These are phyloP conservation scores for Chitala chitala DNA, from an alignment of 2,113 vertebrate species.

Conservation along the genomic window DNA sequence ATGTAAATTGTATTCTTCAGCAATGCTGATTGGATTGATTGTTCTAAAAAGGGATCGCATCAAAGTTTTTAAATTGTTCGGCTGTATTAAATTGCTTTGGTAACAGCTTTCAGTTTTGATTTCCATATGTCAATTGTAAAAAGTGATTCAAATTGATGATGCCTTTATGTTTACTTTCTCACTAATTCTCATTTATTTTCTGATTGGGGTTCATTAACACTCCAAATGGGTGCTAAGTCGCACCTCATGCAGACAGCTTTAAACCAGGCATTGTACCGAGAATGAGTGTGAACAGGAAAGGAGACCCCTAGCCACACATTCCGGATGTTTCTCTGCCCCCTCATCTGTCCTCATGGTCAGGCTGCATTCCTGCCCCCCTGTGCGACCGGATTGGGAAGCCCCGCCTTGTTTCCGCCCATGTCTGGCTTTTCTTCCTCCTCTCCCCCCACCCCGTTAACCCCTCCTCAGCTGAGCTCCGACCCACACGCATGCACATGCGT, in stretches of 20 bases:
- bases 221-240: too few species aligned
- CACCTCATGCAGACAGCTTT: too few species aligned
- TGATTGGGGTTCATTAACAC: too few species aligned
- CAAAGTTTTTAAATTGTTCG: background rate
- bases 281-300: slow-evolving; percentile 4
- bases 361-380: background rate
- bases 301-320: background rate
- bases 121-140: background rate
- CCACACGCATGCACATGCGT: background rate
- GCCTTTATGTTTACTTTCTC: background rate
- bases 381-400: background rate
- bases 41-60: slow-evolving; percentile 4
- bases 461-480: background rate
- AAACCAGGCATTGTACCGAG: background rate
- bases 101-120: too few species aligned
- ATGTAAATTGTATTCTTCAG: background rate
- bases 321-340: background rate
- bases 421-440: background rate
- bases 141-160: too few species aligned
- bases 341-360: background rate
- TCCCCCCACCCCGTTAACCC: background rate
- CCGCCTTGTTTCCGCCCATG: background rate
- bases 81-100: background rate
- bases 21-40: background rate
- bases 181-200: background rate